Evolutionary conservation across 2,113 vertebrate genomes (phyloP).

Genomic region (Oreocharis arfaki): DNA sequence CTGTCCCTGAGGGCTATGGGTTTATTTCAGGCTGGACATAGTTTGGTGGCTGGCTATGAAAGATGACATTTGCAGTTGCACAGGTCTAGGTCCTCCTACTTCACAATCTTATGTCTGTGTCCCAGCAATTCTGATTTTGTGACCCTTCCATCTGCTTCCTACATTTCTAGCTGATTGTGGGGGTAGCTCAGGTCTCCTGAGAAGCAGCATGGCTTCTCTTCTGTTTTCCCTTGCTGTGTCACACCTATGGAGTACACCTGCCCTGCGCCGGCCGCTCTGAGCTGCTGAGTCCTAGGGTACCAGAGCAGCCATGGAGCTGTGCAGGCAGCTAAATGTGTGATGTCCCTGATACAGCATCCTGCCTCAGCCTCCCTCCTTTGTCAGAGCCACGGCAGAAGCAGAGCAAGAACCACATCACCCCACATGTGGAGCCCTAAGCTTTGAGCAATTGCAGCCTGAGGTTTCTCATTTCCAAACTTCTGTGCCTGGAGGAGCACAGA

Average conservation of each 20-base stretch:
- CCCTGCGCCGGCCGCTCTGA: rapidly evolving
- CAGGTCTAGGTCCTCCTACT: neutral
- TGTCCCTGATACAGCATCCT: neutral
- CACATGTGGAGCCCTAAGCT: rapidly evolving
- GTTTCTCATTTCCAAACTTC: neutral
- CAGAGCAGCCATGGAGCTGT: neutral
- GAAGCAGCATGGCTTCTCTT: neutral
- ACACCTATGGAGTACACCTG: rapidly evolving
- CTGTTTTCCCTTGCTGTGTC: rapidly evolving
- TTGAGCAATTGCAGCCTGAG: neutral
- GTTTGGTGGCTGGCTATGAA: neutral
- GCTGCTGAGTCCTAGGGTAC: neutral
- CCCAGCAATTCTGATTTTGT: neutral
- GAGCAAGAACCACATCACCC: rapidly evolving
- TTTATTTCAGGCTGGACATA: neutral
- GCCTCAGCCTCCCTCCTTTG: neutral
- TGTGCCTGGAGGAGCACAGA: neutral
- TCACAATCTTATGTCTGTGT: neutral
- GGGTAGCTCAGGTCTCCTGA: neutral
- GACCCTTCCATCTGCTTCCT: neutral
- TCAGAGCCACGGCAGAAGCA: neutral
- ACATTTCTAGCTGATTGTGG: neutral
- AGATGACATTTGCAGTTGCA: neutral
- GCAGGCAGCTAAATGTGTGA: neutral
- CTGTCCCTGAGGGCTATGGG: neutral